Evolutionary conservation across 2,113 vertebrate genomes (phyloP), one percentile per base, ranked within the genome.

Genomic region (Smithornis capensis): DNA sequence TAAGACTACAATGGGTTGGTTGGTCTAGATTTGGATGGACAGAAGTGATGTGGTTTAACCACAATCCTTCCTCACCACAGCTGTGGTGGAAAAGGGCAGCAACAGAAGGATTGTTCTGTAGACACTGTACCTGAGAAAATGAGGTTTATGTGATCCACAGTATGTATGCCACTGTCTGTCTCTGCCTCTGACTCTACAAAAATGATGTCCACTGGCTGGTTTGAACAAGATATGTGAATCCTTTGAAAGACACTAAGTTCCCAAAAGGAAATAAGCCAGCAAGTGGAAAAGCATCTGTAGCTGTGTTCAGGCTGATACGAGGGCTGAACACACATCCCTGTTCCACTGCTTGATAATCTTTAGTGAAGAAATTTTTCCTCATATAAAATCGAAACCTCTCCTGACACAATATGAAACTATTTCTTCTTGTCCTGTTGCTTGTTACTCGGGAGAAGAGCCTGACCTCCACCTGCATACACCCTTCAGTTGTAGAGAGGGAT

Each of bases 61-160:
- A 50, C 23, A 75, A 40, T 23, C 18, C 19, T 31, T 71, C 19
- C 57, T 84, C 1, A 1, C 8, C 44, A 21, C 14, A 75, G 35
- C 28, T 37, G 19, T 1, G 2, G 5, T 59, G 40, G 57, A 24
- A 60, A 53, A 60, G 44, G 33, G 29, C 68, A 73, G 15, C 1
- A 2, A 14, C 24, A 70, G 68, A 7, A n/a, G 52, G 27, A 19
- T 22, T 50, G 22, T 19, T 47, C 45, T 23, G 8, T 44, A 64
- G 71, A 23, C 31, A 49, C 6, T 1, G 18, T 21, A 76, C 63
- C 29, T 70, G 64, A 56, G 52, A 67, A 81, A 83, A 42, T 6
- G 16, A 69, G 27, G 12, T 78, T 86, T 74, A 6, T 44, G 45
- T 33, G 55, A 55, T 15, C 40, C 35, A 22, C 0, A 0, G 29